Evolutionary conservation across 2,113 vertebrate species (phyloP).

Genomic region (Leptosomus discolor): DNA sequence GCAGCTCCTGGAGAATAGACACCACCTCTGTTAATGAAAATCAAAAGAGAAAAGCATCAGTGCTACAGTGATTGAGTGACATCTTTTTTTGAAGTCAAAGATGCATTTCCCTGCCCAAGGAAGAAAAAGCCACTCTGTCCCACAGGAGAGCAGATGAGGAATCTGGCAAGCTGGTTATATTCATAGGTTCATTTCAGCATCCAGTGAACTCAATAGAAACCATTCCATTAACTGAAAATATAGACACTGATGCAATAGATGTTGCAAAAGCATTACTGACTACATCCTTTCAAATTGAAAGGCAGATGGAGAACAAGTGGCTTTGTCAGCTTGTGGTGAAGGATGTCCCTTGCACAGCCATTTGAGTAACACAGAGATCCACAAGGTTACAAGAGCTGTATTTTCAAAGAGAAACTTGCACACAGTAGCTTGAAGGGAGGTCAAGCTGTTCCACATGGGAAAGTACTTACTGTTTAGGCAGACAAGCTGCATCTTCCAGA

Average conservation of each 20-base stretch:
- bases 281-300: neutral
- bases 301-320: neutral
- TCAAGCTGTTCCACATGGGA: neutral
- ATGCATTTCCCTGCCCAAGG: neutral
- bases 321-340: neutral
- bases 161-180: neutral
- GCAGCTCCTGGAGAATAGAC: slow-evolving; percentile 91
- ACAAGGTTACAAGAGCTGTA: neutral
- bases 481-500: slow-evolving; percentile 81
- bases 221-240: neutral
- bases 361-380: neutral
- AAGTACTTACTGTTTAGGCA: slow-evolving; percentile 86
- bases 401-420: neutral
- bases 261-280: neutral
- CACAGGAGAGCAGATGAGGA: neutral
- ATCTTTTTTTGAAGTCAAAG: neutral
- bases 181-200: neutral
- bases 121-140: neutral
- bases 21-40: slow-evolving; percentile 81
- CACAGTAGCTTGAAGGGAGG: neutral
- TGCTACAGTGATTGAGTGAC: neutral
- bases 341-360: neutral
- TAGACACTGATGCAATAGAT: neutral
- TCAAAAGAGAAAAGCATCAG: neutral
- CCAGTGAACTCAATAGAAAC: neutral